phyloP scores from a whole-genome alignment of 2,888 invertebrate species.

The Melinaea marsaeus region DNA sequence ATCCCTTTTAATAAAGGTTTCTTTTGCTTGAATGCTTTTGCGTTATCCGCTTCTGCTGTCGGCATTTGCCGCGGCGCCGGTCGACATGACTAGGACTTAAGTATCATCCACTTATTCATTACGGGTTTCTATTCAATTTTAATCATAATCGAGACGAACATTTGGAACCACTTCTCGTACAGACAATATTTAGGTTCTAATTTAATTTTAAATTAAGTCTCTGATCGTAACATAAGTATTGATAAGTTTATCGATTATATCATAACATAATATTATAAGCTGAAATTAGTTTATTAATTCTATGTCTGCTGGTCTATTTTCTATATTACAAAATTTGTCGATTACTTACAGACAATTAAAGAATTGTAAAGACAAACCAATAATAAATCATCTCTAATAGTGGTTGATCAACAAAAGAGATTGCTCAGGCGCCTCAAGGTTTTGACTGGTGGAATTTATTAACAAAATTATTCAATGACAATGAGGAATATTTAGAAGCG shows the following conservation, averaged over 20 bases:
- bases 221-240: too few species aligned
- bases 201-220: conserved; percentile 20
- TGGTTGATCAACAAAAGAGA: conserved; percentile 52
- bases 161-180: conserved; percentile 23
- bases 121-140: conserved; percentile 70
- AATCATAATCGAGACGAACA: conserved; percentile 60
- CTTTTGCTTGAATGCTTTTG: conserved; percentile 33
- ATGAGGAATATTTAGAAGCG: conserved; percentile 67
- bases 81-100: conserved; percentile 67
- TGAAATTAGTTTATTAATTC: too few species aligned
- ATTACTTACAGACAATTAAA: conserved; percentile 20
- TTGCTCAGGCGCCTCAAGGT: conserved; percentile 52
- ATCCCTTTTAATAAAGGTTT: conserved; percentile 34
- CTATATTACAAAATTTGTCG: conserved; percentile 9
- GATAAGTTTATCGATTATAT: too few species aligned
- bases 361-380: conserved; percentile 32
- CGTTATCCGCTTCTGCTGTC: conserved; percentile 36
- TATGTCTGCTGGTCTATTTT: not conserved
- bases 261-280: too few species aligned
- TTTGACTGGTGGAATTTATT: conserved; percentile 69
- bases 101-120: conserved; percentile 77
- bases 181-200: conserved; percentile 21
- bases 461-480: conserved; percentile 72
- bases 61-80: conserved; percentile 71
- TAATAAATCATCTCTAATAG: conserved; percentile 56